Percentiles rank a stretch among this genome's conserved stretches.
Evolutionary conservation across 2,113 vertebrate genomes (phyloP).

Genomic region (Stigmatopora argus): DNA sequence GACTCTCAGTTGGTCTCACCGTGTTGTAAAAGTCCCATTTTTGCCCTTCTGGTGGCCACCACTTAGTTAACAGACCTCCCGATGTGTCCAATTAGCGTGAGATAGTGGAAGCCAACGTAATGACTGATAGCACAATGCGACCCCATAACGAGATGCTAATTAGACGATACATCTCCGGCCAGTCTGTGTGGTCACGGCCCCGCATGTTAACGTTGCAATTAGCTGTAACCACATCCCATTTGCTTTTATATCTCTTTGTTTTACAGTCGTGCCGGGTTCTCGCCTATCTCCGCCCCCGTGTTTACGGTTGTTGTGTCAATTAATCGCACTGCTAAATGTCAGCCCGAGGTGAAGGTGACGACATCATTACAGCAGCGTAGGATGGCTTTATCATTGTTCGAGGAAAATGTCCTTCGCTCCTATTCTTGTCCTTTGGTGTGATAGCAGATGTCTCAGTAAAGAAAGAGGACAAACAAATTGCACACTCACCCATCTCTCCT

Average conservation of each 20-base stretch:
- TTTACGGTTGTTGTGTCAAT: conserved; percentile 27
- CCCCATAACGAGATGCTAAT: conserved; percentile 28
- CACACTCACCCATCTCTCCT: conserved; percentile 20
- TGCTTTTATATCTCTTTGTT: conserved; percentile 27
- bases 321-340: conserved; percentile 42
- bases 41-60: neutral
- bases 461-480: conserved; percentile 8
- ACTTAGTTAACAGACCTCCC: neutral
- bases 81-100: conserved; percentile 36
- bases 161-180: conserved; percentile 18
- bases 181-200: conserved; percentile 22
- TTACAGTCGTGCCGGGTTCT: conserved; percentile 10
- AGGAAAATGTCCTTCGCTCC: neutral
- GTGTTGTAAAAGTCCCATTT: neutral
- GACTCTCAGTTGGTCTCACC: neutral
- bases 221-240: conserved; percentile 26
- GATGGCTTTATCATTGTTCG: neutral
- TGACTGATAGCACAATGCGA: conserved; percentile 25
- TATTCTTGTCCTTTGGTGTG: neutral
- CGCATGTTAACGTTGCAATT: conserved; percentile 26
- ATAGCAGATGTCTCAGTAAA: conserved; percentile 11
- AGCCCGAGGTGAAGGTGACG: conserved; percentile 24
- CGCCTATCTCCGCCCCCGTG: neutral
- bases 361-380: neutral
- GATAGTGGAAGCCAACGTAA: conserved; percentile 1